Evolutionary conservation across 2,888 invertebrate genomes (phyloP).

Genomic region (Parapristionchus giblindavisi): DNA sequence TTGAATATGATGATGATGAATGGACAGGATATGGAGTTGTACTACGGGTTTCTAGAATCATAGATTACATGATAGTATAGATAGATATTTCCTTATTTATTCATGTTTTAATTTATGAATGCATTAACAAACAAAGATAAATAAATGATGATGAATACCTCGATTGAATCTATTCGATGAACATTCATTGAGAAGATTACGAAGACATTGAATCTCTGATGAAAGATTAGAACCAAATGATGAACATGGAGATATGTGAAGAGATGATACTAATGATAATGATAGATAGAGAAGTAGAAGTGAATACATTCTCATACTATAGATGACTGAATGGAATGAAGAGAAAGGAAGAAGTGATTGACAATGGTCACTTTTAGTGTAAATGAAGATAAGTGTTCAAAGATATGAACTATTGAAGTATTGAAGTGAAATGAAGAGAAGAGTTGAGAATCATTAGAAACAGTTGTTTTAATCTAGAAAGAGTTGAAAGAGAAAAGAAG

Average conservation of each 20-base stretch:
- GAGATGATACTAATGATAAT: background rate
- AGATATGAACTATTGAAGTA: background rate
- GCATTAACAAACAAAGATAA: too few species aligned
- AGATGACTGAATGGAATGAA: conserved; percentile 6
- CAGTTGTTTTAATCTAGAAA: conserved; percentile 31
- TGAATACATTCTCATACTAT: background rate
- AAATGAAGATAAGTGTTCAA: background rate
- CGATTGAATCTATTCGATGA: conserved; percentile 1
- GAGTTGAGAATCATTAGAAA: background rate
- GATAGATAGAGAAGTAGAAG: conserved; percentile 1
- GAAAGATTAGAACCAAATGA: conserved; percentile 13
- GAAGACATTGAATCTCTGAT: conserved; percentile 22
- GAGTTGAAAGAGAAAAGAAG: conserved; percentile 8
- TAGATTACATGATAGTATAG: too few species aligned
- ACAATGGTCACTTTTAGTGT: too few species aligned
- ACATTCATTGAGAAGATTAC: conserved; percentile 21
- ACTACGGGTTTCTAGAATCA: background rate
- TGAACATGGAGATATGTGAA: conserved; percentile 10
- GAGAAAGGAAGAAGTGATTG: background rate
- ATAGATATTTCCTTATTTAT: too few species aligned
- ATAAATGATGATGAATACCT: too few species aligned
- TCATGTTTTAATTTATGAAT: too few species aligned
- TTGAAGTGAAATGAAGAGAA: conserved; percentile 10
- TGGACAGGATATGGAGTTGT: background rate
- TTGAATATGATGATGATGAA: background rate